Evolutionary conservation across 1,140 invertebrate genomes (phyloP), one percentile per base, ranked within the genome.

Genomic region (Tribolium castaneum): DNA sequence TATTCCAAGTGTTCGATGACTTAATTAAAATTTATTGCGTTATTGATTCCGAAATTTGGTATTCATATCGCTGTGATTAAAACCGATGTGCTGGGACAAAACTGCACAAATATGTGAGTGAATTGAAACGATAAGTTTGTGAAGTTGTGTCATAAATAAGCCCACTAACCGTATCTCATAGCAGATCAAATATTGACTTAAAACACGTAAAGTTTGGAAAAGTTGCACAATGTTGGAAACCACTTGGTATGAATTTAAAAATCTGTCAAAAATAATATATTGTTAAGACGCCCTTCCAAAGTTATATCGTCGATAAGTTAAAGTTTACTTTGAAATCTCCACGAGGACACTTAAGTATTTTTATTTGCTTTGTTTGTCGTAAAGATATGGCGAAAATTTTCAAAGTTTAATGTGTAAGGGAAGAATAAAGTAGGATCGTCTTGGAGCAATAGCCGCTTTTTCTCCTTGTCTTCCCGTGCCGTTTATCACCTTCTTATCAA

Each of bases 401-500:
- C 30, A 73, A 73, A 73, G 52, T 56, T 73, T 73, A 54, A 54
- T 49, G 25, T 51, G 52, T 75, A 14, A 45, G 16, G 22, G 10
- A 50, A 49, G 56, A 39, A 56, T 35, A 75, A 75, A 75, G 50
- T 16, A 25, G 45, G 74, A 76, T 76, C 74, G 74, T 62, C 74
- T 50, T 66, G 12, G n/a, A 56, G 54, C 16, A 19, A 19, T 19
- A 19, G 16, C 16, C 16, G 16, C 56, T 70, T 66, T 78, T 54
- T 66, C 51, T 78, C 22, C 66, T 62, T 78, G 77, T 78, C 77
- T 66, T 62, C 22, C 14, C 19, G 34, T 70, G 56, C 59, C 62
- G 77, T 78, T 78, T 78, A 78, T 78, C 77, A 78, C 77, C 54
- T 34, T 66, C 77, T 75, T 78, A 78, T 78, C 77, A 75, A 78